Conservation (phyloP, 2,797 vertebrate species). For the Selene dorsalis region DNA sequence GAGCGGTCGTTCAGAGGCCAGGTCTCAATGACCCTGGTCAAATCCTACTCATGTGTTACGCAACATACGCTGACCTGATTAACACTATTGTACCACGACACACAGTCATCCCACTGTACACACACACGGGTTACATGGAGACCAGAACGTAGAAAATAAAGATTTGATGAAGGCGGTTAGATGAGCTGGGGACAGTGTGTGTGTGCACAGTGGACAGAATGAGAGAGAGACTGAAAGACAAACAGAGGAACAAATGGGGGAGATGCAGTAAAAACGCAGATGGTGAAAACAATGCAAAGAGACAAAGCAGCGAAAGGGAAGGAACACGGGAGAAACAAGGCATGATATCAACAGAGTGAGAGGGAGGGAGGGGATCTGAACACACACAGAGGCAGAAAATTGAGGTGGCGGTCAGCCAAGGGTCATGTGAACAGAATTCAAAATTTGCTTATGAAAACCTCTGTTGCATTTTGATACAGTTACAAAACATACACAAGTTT, state of each 20-base stretch:
- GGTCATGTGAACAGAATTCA: slow-evolving; percentile 50
- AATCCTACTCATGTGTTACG: slow-evolving; percentile 49
- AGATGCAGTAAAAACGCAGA: slow-evolving; percentile 17
- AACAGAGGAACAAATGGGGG: background rate
- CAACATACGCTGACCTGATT: slow-evolving; percentile 57
- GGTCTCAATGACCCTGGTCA: slow-evolving; percentile 41
- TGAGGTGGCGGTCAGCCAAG: slow-evolving; percentile 53
- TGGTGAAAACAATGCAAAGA: slow-evolving; percentile 13
- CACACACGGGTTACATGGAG: background rate
- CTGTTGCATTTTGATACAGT: background rate
- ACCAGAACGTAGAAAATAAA: background rate
- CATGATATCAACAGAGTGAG: slow-evolving; percentile 18
- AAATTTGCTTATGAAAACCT: slow-evolving; percentile 34
- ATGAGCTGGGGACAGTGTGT: background rate
- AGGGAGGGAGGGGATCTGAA: slow-evolving; percentile 26
- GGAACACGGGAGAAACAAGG: slow-evolving; percentile 33
- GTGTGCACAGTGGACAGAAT: too few relatives aligned
- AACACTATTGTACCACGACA: slow-evolving; percentile 29
- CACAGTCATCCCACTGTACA: slow-evolving; percentile 10
- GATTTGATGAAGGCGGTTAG: background rate
- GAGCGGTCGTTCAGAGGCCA: slow-evolving; percentile 50
- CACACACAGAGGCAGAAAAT: slow-evolving; percentile 54
- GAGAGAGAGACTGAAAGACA: background rate
- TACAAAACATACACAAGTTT: background rate
- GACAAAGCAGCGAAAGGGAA: slow-evolving; percentile 18